Percentiles rank a stretch among this genome's conserved stretches.
phyloP scores from a whole-genome alignment of 2,797 vertebrate genomes.

The Sebastes hubbsi region DNA sequence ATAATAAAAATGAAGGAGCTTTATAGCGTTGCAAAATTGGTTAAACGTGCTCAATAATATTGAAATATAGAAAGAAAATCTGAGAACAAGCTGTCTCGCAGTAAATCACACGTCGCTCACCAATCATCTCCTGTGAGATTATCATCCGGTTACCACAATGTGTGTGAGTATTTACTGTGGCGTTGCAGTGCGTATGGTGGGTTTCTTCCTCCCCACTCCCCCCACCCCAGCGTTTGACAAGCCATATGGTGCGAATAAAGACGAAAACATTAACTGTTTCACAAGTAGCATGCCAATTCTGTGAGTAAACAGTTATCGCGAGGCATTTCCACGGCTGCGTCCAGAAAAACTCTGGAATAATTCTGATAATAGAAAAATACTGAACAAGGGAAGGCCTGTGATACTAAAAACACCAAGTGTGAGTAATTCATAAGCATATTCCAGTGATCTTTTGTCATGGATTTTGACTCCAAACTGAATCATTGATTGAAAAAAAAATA shows the following conservation, averaged over 20 bases:
- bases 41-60: conserved; percentile 55
- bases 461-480: conserved; percentile 38
- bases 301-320: conserved; percentile 65
- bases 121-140: conserved; percentile 69
- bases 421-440: conserved; percentile 32
- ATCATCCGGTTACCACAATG: conserved; percentile 70
- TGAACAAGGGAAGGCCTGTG: conserved; percentile 1
- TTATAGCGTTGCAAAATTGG: conserved; percentile 54
- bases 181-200: conserved; percentile 55
- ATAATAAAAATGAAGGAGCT: conserved; percentile 38
- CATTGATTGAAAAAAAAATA: neutral
- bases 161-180: conserved; percentile 70
- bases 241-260: conserved; percentile 77
- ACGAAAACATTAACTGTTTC: conserved; percentile 67
- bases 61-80: conserved; percentile 53
- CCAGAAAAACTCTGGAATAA: conserved; percentile 26
- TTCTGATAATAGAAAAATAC: conserved; percentile 30
- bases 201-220: conserved; percentile 2
- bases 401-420: conserved; percentile 13
- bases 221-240: conserved; percentile 49
- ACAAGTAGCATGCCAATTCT: conserved; percentile 68
- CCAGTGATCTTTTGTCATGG: conserved; percentile 23
- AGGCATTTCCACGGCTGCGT: conserved; percentile 53
- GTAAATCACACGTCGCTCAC: conserved; percentile 62
- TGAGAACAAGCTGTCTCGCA: conserved; percentile 41